These are phyloP conservation scores for Atta colombica DNA, from an alignment of 1,140 invertebrate species.

Conservation along the genomic window DNA sequence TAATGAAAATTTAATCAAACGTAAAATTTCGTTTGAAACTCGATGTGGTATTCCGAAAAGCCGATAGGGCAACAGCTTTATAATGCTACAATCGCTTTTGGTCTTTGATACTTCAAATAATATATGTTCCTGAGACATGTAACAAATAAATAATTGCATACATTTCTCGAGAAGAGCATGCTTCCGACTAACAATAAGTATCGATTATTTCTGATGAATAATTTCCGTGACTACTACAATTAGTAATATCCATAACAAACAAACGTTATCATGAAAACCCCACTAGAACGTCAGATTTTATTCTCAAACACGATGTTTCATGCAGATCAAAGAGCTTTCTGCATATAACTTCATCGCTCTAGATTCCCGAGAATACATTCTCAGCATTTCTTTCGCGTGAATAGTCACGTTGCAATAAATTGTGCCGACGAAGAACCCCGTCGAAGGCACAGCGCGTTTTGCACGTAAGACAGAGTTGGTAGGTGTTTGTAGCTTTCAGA, in stretches of 20 bases:
- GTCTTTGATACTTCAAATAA: neutral
- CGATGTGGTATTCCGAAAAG: neutral
- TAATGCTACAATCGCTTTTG: neutral
- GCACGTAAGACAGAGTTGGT: neutral
- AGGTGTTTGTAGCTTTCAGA: constrained; percentile 21
- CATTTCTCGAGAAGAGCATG: neutral
- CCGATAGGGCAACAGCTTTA: neutral
- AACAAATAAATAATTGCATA: neutral
- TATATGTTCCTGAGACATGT: neutral
- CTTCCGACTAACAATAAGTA: neutral
- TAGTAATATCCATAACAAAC: neutral
- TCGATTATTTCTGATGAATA: neutral
- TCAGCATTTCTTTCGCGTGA: constrained; percentile 54
- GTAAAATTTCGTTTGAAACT: neutral
- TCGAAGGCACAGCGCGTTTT: constrained; percentile 23
- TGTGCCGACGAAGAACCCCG: constrained; percentile 30
- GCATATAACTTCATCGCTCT: constrained; percentile 24
- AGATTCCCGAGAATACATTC: constrained; percentile 26
- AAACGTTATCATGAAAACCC: neutral
- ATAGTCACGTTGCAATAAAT: constrained; percentile 52
- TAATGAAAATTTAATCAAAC: constrained; percentile 10
- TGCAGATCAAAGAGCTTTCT: constrained; percentile 32
- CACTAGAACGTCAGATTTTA: neutral
- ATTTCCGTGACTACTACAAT: neutral
- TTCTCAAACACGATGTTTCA: constrained; percentile 21